phyloP scores from a whole-genome alignment of 2,888 invertebrate genomes.

The Netelia inedita region DNA sequence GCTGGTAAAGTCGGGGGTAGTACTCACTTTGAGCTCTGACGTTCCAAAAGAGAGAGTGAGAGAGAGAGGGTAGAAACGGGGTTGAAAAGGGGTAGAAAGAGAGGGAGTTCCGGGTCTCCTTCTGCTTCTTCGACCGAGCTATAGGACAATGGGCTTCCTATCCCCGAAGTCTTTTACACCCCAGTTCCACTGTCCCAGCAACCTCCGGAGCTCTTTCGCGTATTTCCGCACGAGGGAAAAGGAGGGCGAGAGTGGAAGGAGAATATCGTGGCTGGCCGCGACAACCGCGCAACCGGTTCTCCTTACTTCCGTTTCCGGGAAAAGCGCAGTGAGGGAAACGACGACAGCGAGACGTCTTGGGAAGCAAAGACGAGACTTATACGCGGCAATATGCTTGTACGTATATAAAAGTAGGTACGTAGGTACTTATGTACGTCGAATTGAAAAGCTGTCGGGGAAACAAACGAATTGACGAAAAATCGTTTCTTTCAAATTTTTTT shows the following conservation, averaged over 20 bases:
- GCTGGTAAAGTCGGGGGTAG: conserved; percentile 40
- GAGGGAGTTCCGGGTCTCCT: conserved; percentile 30
- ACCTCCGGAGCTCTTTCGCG: conserved; percentile 29
- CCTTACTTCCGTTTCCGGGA: conserved; percentile 49
- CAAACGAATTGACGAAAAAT: too few relatives aligned
- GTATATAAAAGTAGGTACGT: neutral
- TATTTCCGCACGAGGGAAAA: conserved; percentile 39
- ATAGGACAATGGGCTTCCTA: conserved; percentile 58
- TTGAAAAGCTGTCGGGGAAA: too few relatives aligned
- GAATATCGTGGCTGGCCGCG: conserved; percentile 47
- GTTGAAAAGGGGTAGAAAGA: neutral
- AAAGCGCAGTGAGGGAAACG: conserved; percentile 30
- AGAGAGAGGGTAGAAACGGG: neutral
- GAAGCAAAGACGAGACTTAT: conserved; percentile 3
- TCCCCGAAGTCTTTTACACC: conserved; percentile 47
- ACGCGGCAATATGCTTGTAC: conserved; percentile 4
- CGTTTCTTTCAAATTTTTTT: too few relatives aligned
- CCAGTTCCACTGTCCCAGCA: conserved; percentile 13
- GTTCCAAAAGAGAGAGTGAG: neutral
- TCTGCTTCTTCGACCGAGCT: conserved; percentile 37
- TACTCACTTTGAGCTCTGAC: conserved; percentile 56
- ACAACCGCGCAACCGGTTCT: conserved; percentile 55
- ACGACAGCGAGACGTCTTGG: conserved; percentile 6
- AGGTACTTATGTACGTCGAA: neutral
- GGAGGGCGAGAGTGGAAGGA: neutral